These are phyloP conservation scores for Parauchenoglanis punctatus DNA, from an alignment of 2,797 vertebrate species.

Conservation along the genomic window DNA sequence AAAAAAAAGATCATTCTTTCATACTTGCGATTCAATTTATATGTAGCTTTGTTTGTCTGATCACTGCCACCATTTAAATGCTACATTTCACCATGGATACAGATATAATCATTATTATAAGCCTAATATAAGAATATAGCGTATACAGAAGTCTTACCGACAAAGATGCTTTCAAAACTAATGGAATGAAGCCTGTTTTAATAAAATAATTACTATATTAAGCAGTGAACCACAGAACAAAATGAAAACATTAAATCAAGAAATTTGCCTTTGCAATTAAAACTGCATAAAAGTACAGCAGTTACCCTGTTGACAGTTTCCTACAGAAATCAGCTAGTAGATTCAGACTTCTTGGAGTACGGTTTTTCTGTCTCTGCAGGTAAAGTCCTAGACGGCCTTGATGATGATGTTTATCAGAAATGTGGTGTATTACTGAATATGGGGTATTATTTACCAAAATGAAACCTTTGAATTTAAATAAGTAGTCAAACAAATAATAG, in stretches of 20 bases:
- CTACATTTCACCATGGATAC: neutral
- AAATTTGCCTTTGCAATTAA: neutral
- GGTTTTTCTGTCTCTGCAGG: no score
- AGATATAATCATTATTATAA: neutral
- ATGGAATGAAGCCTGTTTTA: neutral
- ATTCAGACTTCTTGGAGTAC: neutral
- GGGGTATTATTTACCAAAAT: neutral
- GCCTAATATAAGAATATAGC: neutral
- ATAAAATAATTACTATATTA: neutral
- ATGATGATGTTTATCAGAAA: neutral
- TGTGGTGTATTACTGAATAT: neutral
- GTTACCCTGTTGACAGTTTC: no score
- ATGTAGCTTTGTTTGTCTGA: neutral
- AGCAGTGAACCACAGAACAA: neutral
- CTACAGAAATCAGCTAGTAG: neutral
- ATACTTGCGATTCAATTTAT: neutral
- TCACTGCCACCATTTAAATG: neutral
- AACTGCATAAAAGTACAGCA: neutral
- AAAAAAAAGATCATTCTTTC: neutral
- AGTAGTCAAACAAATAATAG: neutral
- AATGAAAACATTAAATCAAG: neutral
- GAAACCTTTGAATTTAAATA: neutral
- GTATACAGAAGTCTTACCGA: neutral
- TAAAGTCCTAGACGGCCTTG: neutral
- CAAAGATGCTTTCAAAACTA: neutral